Evolutionary conservation across 2,113 vertebrate genomes (phyloP).

Genomic region (Anhinga anhinga): DNA sequence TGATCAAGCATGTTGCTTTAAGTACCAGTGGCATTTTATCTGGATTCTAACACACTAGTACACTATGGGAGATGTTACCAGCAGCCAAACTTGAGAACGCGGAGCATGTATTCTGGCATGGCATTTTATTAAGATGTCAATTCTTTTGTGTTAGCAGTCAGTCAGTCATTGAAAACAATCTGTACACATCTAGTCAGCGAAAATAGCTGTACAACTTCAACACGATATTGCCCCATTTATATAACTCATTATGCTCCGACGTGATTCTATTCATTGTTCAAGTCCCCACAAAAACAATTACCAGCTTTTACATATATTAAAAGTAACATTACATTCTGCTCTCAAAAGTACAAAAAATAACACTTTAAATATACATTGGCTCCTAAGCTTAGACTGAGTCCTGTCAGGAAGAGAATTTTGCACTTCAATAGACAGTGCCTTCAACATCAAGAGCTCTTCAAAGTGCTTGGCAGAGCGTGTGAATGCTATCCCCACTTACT

Average conservation of each 20-base stretch:
- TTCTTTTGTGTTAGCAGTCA: not conserved
- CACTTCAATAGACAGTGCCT: not conserved
- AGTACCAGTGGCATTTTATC: not conserved
- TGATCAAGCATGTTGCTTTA: fast-evolving
- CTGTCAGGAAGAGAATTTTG: not conserved
- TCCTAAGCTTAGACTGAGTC: not conserved
- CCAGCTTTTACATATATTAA: not conserved
- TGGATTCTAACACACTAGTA: not conserved
- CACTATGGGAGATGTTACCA: not conserved
- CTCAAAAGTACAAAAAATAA: slow-evolving; percentile 38
- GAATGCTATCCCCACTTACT: not conserved
- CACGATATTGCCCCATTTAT: not conserved
- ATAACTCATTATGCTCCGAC: not conserved
- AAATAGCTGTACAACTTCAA: not conserved
- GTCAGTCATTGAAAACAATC: slow-evolving; percentile 12
- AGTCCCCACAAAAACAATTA: not conserved
- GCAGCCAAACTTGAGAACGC: not conserved
- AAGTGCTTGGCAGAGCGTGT: not conserved
- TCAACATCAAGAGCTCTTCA: slow-evolving; percentile 34
- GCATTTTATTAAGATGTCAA: not conserved
- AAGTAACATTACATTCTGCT: not conserved
- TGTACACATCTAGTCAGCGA: not conserved
- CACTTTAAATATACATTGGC: slow-evolving; percentile 12
- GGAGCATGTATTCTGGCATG: not conserved
- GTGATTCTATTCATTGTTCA: not conserved